Base-by-base conservation (phyloP, 2,888 invertebrate species). In the Rhagophthalmus giganteus region DNA sequence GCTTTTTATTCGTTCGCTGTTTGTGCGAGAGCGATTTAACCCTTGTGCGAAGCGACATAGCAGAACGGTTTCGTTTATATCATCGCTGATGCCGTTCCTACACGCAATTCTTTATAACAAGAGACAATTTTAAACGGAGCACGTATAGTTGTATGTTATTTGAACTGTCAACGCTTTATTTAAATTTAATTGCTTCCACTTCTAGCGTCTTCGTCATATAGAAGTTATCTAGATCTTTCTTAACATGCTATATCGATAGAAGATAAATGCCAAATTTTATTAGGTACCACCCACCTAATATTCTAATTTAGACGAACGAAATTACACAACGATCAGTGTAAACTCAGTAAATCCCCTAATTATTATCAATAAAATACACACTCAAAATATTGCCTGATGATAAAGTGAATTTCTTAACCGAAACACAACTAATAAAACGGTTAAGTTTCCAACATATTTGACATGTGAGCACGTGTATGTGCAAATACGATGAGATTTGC, bases 1-100 rank as follows among this genome's bases (percentile, higher is more conserved):
- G 53, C 53, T 53, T 53, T 53, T 53, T 53, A 53, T 53, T 53
- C 53, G 53, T 53, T 48, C 53, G 53, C 53, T 53, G 53, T 53
- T 53, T 53, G 53, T 53, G 53, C 53, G 47, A 53, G 42, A 53
- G 44, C 53, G 53, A 53, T 53, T 53, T 53, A 53, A 53, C 53
- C 53, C 53, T 53, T 53, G 53, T 53, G 53, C 44, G 48, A 48
- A 47, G 53, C 53, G 48, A 48, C 53, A 48, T 48, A 53, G 53
- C 53, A 48, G 53, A 53, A 53, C 53, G 53, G 53, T 53, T 53
- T 47, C 53, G 47, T 53, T 53, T 48, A 53, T 48, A 53, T 53
- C 53, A 53, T 53, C 47, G 47, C 53, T 44, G 44, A 47, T 44
- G 42, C 47, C 53, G 39, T 39, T 48, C 48, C 53, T 44, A 34